Base-by-base conservation (phyloP, 2,888 invertebrate species). In the Acleris literana region DNA sequence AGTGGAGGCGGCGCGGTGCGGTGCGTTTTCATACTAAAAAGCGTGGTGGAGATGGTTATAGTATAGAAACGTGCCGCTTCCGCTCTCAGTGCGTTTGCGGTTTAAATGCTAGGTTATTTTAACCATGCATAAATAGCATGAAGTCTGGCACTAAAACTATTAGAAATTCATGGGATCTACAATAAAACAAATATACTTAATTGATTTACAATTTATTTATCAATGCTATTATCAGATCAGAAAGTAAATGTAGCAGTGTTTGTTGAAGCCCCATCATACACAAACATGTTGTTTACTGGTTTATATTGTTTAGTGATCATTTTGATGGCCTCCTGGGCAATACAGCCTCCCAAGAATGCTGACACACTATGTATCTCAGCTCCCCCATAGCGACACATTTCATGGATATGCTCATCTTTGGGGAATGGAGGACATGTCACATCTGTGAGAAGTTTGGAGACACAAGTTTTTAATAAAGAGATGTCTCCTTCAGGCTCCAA, bases 291-390 rank as follows among this genome's bases (percentile, higher is more conserved):
- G 87, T 99, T 96, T 64, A 99, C 94, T 46, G 99, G 99, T 79
- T 98, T 97, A 88, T 98, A 99, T 92, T 99, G 99, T 79, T 95
- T 95, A 3, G 99, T 99, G 63, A 99, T 94, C 65, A 99, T 93
- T 93, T 99, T 99, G 71, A 99, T 98, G 5, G 96, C 96, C 93
- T 99, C 99, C 81, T 99, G 99, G 7, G 99, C 99, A 29, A 97
- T 97, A 83, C 98, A 96, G 4, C 99, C 99, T 70, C 95, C 96
- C 72, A 99, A 92, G 82, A 97, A 97, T 6, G 99, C 97, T 13
- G 99, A 98, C 13, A 99, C 95, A 39, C 98, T 97, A 86, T 99
- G 99, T 68, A 99, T 92, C 88, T 99, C 99, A 11, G 97, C 95
- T 11, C 98, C 99, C 13, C 99, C 99, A 88, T 97, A 99, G 43